Conservation (phyloP, 2,797 vertebrate species). For the Crocidura indochinensis region DNA sequence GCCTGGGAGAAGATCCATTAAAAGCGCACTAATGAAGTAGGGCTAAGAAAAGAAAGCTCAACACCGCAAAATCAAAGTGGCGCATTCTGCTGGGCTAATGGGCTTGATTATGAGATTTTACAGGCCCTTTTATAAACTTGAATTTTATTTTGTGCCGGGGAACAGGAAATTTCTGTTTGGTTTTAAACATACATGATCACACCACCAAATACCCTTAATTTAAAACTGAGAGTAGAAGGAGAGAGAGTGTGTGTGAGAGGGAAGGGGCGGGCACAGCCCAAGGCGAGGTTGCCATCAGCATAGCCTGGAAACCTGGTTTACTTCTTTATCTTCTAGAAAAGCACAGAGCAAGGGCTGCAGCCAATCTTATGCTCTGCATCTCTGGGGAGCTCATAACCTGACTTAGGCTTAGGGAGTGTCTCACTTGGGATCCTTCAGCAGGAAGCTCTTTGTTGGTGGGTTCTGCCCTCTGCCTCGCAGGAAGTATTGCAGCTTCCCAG, state of each 20-base stretch:
- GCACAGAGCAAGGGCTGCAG: not conserved
- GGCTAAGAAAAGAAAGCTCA: constrained; percentile 73
- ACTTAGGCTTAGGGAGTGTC: too few species aligned
- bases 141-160: constrained; percentile 74
- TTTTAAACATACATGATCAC: constrained; percentile 69
- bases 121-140: constrained; percentile 76
- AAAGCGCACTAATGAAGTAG: constrained; percentile 65
- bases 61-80: constrained; percentile 63
- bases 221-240: constrained; percentile 3
- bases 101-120: constrained; percentile 79
- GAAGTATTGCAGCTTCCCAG: not conserved
- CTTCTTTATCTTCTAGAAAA: not conserved
- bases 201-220: constrained; percentile 67
- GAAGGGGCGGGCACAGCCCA: not conserved
- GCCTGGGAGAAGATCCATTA: constrained; percentile 72
- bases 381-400: not conserved
- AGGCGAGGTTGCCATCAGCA: fast-evolving
- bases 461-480: not conserved
- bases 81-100: constrained; percentile 72
- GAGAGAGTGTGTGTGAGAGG: not conserved
- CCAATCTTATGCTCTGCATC: too few species aligned
- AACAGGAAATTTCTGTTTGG: constrained; percentile 79
- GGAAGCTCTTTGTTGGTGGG: not conserved
- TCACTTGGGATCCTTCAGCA: not conserved
- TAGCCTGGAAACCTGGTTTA: not conserved